Evolutionary conservation across 2,113 vertebrate species (phyloP), one percentile per base, ranked within the genome.

Genomic region (Tautogolabrus adspersus): DNA sequence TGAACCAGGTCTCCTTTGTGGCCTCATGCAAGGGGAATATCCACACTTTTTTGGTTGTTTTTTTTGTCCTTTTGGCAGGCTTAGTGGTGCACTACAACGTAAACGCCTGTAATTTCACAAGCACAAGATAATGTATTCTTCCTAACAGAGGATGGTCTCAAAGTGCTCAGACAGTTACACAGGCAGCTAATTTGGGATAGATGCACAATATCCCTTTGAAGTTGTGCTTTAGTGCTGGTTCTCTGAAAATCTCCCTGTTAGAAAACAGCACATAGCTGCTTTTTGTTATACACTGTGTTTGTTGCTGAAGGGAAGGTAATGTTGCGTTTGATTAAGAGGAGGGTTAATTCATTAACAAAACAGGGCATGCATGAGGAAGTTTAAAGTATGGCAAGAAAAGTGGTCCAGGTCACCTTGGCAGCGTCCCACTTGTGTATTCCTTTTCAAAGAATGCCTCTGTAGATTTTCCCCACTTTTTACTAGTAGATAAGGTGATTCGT

Each of bases 161-260:
- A 74, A 81, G 81, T 85, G 81, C 81, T 84, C 80, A 88, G 83
- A 85, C 84, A 73, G 85, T 85, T 87, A 75, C 77, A 77, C 75
- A 82, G 73, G 84, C 81, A 63, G 87, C 87, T 90, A 85, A 91
- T 92, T 90, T 91, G 75, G 87, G 76, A 79, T 79, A 70, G 87
- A 85, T 84, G 87, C 85, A 85, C 82, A 88, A 85, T 85, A 78
- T 89, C 58, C 66, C 89, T 92, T 92, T 91, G 89, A 93, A 90
- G 90, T 89, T 74, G 26, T 87, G 76, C 74, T 72, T 80, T 78
- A 76, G 82, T 57, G 73, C 63, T 56, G 44, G 52, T 49, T 56
- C 81, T 75, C 72, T 72, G 51, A 85, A 81, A 66, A 8, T 52
- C 49, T 52, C 49, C 49, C 47, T 51, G 49, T 19, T 52, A 62